A percentile compares a stretch with the other conserved stretches of the same genome.
Evolutionary conservation across 2,797 vertebrate species (phyloP).

Genomic region (Jordanella pulchra): DNA sequence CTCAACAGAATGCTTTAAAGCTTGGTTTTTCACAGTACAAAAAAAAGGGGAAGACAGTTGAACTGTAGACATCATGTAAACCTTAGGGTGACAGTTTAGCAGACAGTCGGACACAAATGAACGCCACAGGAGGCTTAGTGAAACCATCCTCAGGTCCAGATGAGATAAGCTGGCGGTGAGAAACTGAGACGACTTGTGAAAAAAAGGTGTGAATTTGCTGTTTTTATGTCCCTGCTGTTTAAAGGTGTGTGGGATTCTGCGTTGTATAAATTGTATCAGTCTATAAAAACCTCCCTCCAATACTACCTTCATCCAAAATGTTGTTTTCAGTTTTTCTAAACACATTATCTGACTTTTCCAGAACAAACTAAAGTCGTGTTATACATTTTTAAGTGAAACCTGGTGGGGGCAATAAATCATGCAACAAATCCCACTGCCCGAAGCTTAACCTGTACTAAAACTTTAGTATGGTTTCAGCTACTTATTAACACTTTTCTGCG

Average conservation of each 20-base stretch:
- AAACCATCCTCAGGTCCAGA: conserved; percentile 57
- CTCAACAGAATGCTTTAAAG: not conserved
- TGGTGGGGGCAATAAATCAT: not conserved
- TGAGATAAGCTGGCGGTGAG: conserved; percentile 62
- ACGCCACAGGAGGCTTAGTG: conserved; percentile 56
- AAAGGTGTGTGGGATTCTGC: conserved; percentile 1
- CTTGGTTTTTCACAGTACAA: conserved; percentile 8
- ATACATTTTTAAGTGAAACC: not conserved
- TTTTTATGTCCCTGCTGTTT: conserved; percentile 37
- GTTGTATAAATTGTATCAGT: not conserved
- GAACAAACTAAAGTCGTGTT: not conserved
- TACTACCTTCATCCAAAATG: not conserved
- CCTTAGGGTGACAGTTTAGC: conserved; percentile 19
- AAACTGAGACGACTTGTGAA: conserved; percentile 56
- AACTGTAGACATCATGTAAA: conserved; percentile 25
- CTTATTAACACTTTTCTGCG: not conserved
- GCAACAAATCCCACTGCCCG: conserved; percentile 1
- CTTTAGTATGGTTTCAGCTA: not conserved
- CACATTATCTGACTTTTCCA: not conserved
- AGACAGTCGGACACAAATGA: conserved; percentile 33
- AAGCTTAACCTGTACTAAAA: too few relatives aligned
- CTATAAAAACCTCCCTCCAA: not conserved
- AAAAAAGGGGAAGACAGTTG: conserved; percentile 5
- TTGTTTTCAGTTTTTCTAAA: not conserved
- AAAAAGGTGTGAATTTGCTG: conserved; percentile 61